Base-by-base conservation (phyloP, 2,888 invertebrate species). In the Muschampia plurimacula region DNA sequence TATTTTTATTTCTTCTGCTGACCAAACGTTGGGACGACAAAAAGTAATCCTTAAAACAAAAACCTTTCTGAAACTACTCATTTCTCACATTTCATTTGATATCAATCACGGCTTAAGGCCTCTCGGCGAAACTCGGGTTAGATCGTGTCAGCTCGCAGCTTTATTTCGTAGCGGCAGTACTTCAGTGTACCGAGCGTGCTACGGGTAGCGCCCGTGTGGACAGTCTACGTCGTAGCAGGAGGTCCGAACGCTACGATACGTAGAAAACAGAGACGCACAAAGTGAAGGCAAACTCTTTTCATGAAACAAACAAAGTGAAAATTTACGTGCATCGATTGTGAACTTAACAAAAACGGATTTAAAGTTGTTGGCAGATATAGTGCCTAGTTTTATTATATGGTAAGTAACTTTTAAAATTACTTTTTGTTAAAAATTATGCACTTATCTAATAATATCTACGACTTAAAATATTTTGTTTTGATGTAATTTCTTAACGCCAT, bases 71-170 rank as follows among this genome's bases (percentile, higher is more conserved):
- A 84, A 91, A 91, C 92, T 93, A 92, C 88, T 91, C 90, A 91
- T 92, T 92, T 87, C 89, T 92, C 89, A 92, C 92, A 93, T 93
- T 92, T 92, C 92, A 93, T 94, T 93, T 93, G 88, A 92, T 93
- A 93, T 94, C 93, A 93, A 94, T 94, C 93, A 93, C 92, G 83
- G 89, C 89, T 89, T 89, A 90, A 86, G 85, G 83, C 86, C 84
- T 85, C 84, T 91, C 90, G 91, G 88, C 74, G 68, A 75, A 72
- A 77, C 74, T 92, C 93, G 93, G 90, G 71, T 49, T 73, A 62
- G 74, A 72, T 93, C 93, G 93, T 88, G 69, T 69, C 79, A 78
- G 77, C 81, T 91, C 92, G 92, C 85, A 75, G 81, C 78, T 78
- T 79, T 82, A 82, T 83, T 84, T 86, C 88, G 88, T 86, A 86